Evolutionary conservation across 2,113 vertebrate species (phyloP).

Genomic region (Datnioides undecimradiatus): DNA sequence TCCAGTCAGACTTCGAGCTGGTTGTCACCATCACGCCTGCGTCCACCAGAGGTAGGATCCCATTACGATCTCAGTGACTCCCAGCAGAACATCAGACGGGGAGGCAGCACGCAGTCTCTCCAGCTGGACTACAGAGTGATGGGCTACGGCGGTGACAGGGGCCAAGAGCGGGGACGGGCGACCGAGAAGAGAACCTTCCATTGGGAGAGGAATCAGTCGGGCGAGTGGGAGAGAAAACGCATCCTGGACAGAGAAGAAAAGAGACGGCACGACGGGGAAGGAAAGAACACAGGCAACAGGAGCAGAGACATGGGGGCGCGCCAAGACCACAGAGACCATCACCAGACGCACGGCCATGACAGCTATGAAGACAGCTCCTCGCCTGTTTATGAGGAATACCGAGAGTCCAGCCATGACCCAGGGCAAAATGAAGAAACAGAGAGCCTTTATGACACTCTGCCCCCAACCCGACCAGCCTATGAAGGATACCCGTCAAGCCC

Average conservation of each 20-base stretch:
- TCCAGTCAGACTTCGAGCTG: slow-evolving; percentile 92
- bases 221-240: slow-evolving; percentile 71
- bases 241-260: slow-evolving; percentile 45
- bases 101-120: slow-evolving; percentile 77
- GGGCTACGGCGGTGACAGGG: slow-evolving; percentile 73
- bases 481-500: slow-evolving; percentile 77
- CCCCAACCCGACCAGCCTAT: slow-evolving; percentile 86
- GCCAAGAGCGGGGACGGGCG: slow-evolving; percentile 76
- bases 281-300: slow-evolving; percentile 10
- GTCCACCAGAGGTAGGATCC: slow-evolving; percentile 70
- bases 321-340: slow-evolving; percentile 43
- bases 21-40: slow-evolving; percentile 87
- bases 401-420: slow-evolving; percentile 45
- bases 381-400: slow-evolving; percentile 90
- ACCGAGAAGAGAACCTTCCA: slow-evolving; percentile 62
- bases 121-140: slow-evolving; percentile 76
- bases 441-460: slow-evolving; percentile 88
- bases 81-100: slow-evolving; percentile 67
- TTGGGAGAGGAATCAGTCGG: slow-evolving; percentile 79
- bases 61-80: slow-evolving; percentile 57
- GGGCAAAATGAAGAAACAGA: slow-evolving; percentile 58
- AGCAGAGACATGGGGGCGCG: slow-evolving; percentile 38
- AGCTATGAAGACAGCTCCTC: slow-evolving; percentile 84
- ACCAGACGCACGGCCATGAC: slow-evolving; percentile 21
- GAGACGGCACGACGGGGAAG: slow-evolving; percentile 36